Base-by-base conservation (phyloP, 2,888 invertebrate species). In the Altica lythri region DNA sequence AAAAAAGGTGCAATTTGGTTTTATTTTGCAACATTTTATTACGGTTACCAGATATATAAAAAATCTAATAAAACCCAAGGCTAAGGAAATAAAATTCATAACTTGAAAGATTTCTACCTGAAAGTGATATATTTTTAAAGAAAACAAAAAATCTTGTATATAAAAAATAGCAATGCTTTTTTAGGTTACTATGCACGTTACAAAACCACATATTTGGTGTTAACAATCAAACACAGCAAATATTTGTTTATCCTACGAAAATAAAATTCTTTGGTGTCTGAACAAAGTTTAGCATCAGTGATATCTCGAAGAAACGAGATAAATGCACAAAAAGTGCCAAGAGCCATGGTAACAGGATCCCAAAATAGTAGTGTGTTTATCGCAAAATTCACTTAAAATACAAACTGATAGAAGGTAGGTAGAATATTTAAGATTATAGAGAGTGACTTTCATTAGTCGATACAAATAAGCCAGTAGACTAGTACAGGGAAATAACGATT, bases 251-350 rank as follows among this genome's bases (percentile, higher is more conserved):
- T 48, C 43, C 53, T 34, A 30, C 44, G 54, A 55, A 55, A 58
- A 60, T 58, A 60, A 60, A 57, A 60, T 58, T 60, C 60, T 34
- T 60, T 38, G 19, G 44, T 48, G 60, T 58, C 60, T 60, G 55
- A 9, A 10, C 30, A 30, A 30, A 30, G 30, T 30, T 13, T 30
- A 16, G 13, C 8, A 34, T 34, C 34, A 16, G 6, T 16, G 34
- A 34, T 34, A 34, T 34, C 16, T 14, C 2, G 13, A 16, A 34
- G 16, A 13, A 8, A 34, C 13, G 14, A 16, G 14, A 34, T 34
- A 16, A 34, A 13, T 12, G 30, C 13, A 30, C 6, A 30, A 30
- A 30, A 30, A 13, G 30, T 30, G 30, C 30, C 30, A 30, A 30
- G 10, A n/a, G n/a, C n/a, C n/a, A n/a, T n/a, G n/a, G n/a, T n/a